Base-by-base conservation (phyloP, 2,888 invertebrate species). In the Anoncus sp. region DNA sequence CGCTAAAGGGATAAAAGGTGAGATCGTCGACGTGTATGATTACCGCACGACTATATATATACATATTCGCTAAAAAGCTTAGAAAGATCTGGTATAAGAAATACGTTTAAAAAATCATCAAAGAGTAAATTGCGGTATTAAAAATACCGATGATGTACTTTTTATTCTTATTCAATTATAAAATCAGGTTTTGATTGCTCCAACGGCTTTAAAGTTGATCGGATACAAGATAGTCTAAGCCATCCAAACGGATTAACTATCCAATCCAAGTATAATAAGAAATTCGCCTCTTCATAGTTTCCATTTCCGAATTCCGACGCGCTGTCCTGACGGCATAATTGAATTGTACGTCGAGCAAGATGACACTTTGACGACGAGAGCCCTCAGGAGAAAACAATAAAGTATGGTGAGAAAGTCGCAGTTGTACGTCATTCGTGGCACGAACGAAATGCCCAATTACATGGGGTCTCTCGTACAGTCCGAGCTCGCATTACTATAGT, bases 261-360 rank as follows among this genome's bases (percentile, higher is more conserved):
- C 31, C 7, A 31, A 31, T 3, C 31, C 31, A 7, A 53, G 24
- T 31, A 71, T 62, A 31, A 71, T 62, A 31, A 5, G 35, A 55
- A 20, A 45, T 55, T 71, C 35, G 43, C 22, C 55, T 45, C 51
- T 62, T 20, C 55, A 18, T 45, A 71, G 53, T 63, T 71, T 71
- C 53, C 35, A 20, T 16, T n/a, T 63, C 20, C 12, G 40, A 49
- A 12, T 24, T 12, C n/a, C n/a, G 31, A 40, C 12, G n/a, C 45
- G 18, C 38, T 38, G n/a, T 35, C 3, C 16, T 2, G 16, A 24
- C 16, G 6, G 10, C 55, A 20, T 65, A 55, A 65, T 57, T 47
- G 16, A 72, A 72, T 65, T 27, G 49, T 63, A 55, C 22, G 55
- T 40, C 35, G 47, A 18, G 35, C 24, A 12, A 16, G 47, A 65